These are phyloP conservation scores for Lineus longissimus DNA, from an alignment of 1,140 invertebrate genomes.

Conservation along the genomic window DNA sequence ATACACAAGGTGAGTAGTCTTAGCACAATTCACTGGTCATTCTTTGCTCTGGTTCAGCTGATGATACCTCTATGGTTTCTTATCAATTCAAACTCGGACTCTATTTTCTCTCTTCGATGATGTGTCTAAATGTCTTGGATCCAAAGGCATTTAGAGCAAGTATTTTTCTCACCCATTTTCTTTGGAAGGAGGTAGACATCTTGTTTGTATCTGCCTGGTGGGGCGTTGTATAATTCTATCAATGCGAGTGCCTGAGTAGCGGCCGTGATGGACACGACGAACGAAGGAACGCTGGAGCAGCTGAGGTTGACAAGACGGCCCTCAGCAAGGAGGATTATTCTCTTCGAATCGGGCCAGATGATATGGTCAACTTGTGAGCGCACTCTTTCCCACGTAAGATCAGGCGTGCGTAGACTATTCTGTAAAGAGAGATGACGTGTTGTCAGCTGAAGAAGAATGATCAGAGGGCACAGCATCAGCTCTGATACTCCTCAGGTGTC, in stretches of 20 bases:
- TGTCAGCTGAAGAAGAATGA: conserved; percentile 1
- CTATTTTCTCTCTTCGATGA: too few relatives aligned
- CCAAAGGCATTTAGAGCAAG: too few relatives aligned
- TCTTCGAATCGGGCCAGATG: conserved; percentile 65
- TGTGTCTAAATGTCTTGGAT: too few relatives aligned
- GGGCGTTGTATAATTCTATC: conserved; percentile 95
- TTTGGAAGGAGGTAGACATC: conserved; percentile 97
- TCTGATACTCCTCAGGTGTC: too few relatives aligned
- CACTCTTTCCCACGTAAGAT: conserved; percentile 95
- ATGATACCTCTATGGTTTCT: too few relatives aligned
- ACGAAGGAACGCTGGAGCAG: conserved; percentile 94
- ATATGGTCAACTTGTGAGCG: conserved; percentile 96
- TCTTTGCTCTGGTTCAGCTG: too few relatives aligned
- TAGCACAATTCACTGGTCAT: too few relatives aligned
- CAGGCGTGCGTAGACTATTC: conserved; percentile 88
- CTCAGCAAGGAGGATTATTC: conserved; percentile 78
- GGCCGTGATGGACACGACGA: conserved; percentile 66
- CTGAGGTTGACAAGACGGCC: conserved; percentile 92
- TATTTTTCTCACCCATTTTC: conserved; percentile 95
- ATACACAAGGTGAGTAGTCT: too few relatives aligned
- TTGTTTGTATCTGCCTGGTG: conserved; percentile 87
- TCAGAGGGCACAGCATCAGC: neutral
- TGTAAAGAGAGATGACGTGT: conserved; percentile 55
- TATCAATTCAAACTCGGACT: too few relatives aligned
- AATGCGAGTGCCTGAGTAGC: conserved; percentile 80